phyloP scores from a whole-genome alignment of 2,113 vertebrate genomes.

The Pteropus alecto region DNA sequence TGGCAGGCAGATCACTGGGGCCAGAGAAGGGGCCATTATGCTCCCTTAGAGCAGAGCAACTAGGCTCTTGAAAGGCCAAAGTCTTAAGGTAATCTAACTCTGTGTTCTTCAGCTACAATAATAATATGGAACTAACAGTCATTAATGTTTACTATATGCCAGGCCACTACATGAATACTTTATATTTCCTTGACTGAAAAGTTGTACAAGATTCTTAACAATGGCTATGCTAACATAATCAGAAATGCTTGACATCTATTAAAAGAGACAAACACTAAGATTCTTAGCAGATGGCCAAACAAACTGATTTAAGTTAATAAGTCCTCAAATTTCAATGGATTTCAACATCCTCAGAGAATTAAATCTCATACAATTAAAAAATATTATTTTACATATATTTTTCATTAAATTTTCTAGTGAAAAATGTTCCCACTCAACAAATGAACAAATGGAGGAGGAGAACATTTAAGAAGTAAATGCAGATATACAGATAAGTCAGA shows the following conservation, averaged over 20 bases:
- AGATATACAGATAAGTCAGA: neutral
- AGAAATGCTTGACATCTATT: slow-evolving; percentile 6
- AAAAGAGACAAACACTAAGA: slow-evolving; percentile 34
- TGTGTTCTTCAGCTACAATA: neutral
- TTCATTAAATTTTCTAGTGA: slow-evolving; percentile 30
- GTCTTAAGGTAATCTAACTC: neutral
- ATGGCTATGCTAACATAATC: neutral
- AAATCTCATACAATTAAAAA: slow-evolving; percentile 28
- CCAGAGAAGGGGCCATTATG: neutral
- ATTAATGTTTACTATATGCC: neutral
- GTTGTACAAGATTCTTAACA: neutral
- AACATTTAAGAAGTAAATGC: neutral
- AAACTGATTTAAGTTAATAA: neutral
- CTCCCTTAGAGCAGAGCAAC: slow-evolving; percentile 2
- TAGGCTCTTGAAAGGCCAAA: neutral
- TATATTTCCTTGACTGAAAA: slow-evolving; percentile 22
- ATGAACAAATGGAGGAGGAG: neutral
- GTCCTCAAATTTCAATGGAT: slow-evolving; percentile 27
- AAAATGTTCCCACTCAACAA: slow-evolving; percentile 6
- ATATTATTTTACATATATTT: neutral
- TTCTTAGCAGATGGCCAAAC: slow-evolving; percentile 8
- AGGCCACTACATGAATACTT: neutral
- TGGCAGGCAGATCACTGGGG: neutral
- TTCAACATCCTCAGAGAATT: slow-evolving; percentile 13
- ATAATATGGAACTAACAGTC: neutral